Evolutionary conservation across 2,797 vertebrate genomes (phyloP).

Genomic region (Sebastes kiyomatsui): DNA sequence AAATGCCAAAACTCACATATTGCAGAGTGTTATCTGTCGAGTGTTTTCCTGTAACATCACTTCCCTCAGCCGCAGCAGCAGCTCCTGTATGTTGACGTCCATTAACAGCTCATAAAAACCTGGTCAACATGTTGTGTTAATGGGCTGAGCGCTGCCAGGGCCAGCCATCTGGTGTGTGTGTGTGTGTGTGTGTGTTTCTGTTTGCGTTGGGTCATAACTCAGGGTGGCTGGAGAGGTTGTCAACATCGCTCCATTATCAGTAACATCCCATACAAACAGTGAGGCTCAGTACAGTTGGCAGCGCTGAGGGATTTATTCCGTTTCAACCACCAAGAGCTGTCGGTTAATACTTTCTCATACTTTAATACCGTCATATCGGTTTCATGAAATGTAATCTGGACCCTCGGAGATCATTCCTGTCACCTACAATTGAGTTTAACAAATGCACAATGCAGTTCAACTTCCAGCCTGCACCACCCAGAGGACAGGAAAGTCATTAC

Average conservation of each 20-base stretch:
- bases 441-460: no score
- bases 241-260: slow-evolving; percentile 42
- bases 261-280: slow-evolving; percentile 5
- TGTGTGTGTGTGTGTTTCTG: slow-evolving; percentile 21
- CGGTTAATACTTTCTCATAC: background rate
- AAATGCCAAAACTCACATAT: background rate
- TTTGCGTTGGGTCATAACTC: slow-evolving; percentile 42
- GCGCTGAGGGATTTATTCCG: background rate
- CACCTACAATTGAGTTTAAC: background rate
- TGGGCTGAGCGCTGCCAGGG: slow-evolving; percentile 70
- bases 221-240: slow-evolving; percentile 23
- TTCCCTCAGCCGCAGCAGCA: background rate
- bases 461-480: background rate
- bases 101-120: slow-evolving; percentile 68
- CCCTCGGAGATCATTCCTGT: background rate
- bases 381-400: no score
- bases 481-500: background rate
- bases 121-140: slow-evolving; percentile 51
- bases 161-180: slow-evolving; percentile 39
- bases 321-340: background rate
- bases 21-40: background rate
- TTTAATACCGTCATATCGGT: background rate
- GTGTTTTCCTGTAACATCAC: background rate
- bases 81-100: slow-evolving; percentile 18
- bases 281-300: background rate